These are phyloP conservation scores for Pithys albifrons DNA, from an alignment of 2,113 vertebrate genomes.

Conservation along the genomic window DNA sequence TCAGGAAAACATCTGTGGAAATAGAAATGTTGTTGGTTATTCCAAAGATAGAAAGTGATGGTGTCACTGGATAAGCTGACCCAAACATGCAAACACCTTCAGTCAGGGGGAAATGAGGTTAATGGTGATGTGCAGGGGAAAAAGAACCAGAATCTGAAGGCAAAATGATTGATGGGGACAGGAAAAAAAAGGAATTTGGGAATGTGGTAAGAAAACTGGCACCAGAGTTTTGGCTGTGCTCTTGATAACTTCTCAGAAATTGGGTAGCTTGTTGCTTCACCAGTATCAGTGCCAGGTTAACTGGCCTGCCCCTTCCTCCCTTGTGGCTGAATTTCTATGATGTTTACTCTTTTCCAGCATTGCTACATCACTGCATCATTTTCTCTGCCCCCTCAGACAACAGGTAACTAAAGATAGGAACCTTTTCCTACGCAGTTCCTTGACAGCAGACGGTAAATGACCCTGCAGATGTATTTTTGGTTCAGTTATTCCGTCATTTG, in stretches of 20 bases:
- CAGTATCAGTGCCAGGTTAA: background rate
- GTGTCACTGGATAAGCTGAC: background rate
- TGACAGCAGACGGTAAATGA: slow-evolving; percentile 2
- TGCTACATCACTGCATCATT: slow-evolving; percentile 12
- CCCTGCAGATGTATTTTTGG: slow-evolving; percentile 22
- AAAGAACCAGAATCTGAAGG: background rate
- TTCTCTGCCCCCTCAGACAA: background rate
- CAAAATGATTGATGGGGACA: background rate
- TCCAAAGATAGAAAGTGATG: background rate
- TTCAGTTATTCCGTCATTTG: background rate
- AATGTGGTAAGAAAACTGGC: background rate
- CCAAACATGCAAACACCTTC: background rate
- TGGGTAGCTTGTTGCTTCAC: background rate
- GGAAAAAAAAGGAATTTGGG: background rate
- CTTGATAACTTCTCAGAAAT: background rate
- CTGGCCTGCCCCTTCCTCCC: background rate
- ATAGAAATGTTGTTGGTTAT: background rate
- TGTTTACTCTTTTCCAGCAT: background rate
- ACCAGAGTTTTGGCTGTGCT: background rate
- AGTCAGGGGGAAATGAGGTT: background rate
- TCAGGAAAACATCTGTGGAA: background rate
- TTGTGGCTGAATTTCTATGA: background rate
- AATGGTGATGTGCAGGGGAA: background rate
- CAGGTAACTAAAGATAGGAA: slow-evolving; percentile 28
- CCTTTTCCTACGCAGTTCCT: background rate